These are phyloP conservation scores for Telenomus remus DNA, from an alignment of 1,140 invertebrate genomes.

Conservation along the genomic window DNA sequence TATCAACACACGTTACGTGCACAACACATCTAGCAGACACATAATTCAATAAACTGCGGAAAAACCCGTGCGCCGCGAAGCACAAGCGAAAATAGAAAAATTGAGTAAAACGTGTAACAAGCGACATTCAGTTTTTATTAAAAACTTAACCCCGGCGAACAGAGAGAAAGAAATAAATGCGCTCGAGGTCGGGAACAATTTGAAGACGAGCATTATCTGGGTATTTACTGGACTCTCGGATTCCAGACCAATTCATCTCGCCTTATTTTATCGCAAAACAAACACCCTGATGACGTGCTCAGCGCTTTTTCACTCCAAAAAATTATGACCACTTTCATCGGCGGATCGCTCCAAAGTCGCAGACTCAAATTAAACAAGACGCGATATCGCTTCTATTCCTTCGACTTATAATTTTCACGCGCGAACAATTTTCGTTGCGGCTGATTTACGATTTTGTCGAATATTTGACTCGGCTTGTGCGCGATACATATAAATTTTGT, in stretches of 20 bases:
- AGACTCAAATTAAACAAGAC: slow-evolving; percentile 36
- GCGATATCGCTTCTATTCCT: slow-evolving; percentile 1
- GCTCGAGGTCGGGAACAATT: slow-evolving; percentile 38
- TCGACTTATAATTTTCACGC: slow-evolving; percentile 18
- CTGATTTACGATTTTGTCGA: slow-evolving; percentile 26
- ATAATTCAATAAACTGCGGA: slow-evolving; percentile 33
- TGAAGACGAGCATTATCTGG: slow-evolving; percentile 48
- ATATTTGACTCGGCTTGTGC: slow-evolving; percentile 13
- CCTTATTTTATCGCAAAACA: slow-evolving; percentile 49
- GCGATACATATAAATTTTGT: slow-evolving; percentile 29
- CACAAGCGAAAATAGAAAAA: slow-evolving; percentile 5
- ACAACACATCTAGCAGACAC: slow-evolving; percentile 14
- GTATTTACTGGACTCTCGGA: slow-evolving; percentile 44
- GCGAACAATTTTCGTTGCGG: slow-evolving; percentile 14
- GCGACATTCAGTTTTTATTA: slow-evolving; percentile 33
- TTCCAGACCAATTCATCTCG: slow-evolving; percentile 50
- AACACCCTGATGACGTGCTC: slow-evolving; percentile 40
- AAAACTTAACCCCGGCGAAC: slow-evolving; percentile 17
- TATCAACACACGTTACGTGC: slow-evolving; percentile 24
- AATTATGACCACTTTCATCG: slow-evolving; percentile 44
- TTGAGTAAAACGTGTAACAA: background rate
- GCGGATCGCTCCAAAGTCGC: slow-evolving; percentile 18
- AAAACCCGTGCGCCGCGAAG: slow-evolving; percentile 14
- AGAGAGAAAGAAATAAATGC: slow-evolving; percentile 22
- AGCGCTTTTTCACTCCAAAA: slow-evolving; percentile 9